Evolutionary conservation across 2,888 invertebrate species (phyloP), one percentile per base, ranked within the genome.

Genomic region (Caenorhabditis sp.): DNA sequence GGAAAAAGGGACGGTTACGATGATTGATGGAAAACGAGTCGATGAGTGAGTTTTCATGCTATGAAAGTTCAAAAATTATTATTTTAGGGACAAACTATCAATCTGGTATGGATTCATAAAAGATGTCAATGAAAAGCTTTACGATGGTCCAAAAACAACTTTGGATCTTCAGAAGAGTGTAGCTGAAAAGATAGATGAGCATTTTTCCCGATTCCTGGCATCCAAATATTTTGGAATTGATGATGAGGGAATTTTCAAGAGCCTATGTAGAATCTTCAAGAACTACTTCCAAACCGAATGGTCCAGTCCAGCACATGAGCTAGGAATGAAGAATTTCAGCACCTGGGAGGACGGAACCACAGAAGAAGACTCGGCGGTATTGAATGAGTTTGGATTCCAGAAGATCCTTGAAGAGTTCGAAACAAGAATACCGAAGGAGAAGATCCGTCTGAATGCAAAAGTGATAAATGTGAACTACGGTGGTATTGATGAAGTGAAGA

Each of bases 261-360:
- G 50, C 3, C 40, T 77, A 0, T 58, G 37, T 28, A 8, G 32
- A 13, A 35, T 81, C 0, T 77, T 55, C 40, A 71, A 69, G 5
- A 81, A 77, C 28, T 77, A 67, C n/a, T 81, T 77, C 37, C 77
- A 77, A 71, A 56, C 56, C 2, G 89, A 89, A 64, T 89, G 90
- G 89, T 86, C 88, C 1, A 83, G 88, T n/a, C 86, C 82, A 15
- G 61, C 70, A 15, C 62, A 76, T 8, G 83, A 88, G 87, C 71
- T 89, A 4, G 81, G 85, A 6, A 26, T 89, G 28, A 56, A 44
- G 0, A 89, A 89, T 61, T 81, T 87, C 11, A 74, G 70, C 26
- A 50, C 60, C n/a, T 89, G 89, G 89, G 80, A 88, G 24, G 90
- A 88, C 40, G 71, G 74, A 9, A 78, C 80, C 0, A 79, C 74